Evolutionary conservation across 2,888 invertebrate species (phyloP).

Genomic region (Lepidocyrtoides sp.): DNA sequence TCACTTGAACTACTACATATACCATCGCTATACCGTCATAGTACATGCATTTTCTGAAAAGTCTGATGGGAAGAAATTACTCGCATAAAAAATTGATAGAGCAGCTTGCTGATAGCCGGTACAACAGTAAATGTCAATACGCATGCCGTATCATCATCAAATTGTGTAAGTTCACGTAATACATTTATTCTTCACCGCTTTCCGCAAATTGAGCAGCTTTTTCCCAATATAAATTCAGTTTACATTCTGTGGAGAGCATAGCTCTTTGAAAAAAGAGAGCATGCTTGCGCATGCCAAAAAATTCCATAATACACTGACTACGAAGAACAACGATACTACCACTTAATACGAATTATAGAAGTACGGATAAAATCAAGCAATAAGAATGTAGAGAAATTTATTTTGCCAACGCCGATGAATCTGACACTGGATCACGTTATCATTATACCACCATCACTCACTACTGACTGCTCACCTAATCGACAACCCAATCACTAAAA

Average conservation of each 20-base stretch:
- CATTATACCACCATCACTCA: not conserved
- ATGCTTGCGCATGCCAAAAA: slow-evolving; percentile 8
- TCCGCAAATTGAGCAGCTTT: not conserved
- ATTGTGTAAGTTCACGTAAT: not conserved
- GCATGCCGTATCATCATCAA: not conserved
- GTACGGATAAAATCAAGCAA: not conserved
- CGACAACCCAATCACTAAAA: not conserved
- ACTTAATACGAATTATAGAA: not conserved
- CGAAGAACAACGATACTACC: not conserved
- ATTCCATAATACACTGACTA: not conserved
- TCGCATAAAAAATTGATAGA: slow-evolving; percentile 31
- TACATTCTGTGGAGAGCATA: not conserved
- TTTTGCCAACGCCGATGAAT: not conserved
- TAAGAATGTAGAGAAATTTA: not conserved
- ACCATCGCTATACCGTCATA: too few species aligned
- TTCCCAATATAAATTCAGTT: not conserved
- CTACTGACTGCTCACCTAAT: not conserved
- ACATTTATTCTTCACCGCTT: not conserved
- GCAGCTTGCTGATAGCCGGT: not conserved
- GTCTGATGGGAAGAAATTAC: not conserved
- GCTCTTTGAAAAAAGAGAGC: too few species aligned
- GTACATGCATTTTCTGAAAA: too few species aligned
- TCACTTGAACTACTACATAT: not conserved
- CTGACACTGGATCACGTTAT: slow-evolving; percentile 29
- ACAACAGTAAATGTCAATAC: not conserved